Evolutionary conservation across 2,888 invertebrate genomes (phyloP).

Genomic region (Elegia similella): DNA sequence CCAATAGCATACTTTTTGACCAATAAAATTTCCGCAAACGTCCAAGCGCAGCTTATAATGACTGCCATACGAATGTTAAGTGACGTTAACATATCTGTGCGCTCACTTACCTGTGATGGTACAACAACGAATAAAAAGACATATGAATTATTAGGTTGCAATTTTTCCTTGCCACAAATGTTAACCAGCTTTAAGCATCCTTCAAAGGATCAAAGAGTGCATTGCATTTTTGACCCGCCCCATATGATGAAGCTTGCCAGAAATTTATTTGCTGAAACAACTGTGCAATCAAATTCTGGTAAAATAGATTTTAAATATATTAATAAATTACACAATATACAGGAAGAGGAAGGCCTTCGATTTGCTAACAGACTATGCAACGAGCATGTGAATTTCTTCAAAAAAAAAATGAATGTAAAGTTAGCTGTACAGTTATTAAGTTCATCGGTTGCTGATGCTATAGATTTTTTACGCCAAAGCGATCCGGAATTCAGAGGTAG

Average conservation of each 20-base stretch:
- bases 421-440: background rate
- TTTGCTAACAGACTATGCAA: background rate
- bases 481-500: background rate
- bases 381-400: background rate
- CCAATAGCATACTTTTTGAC: conserved; percentile 32
- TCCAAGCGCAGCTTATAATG: conserved; percentile 22
- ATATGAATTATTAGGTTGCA: conserved; percentile 23
- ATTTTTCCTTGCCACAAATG: conserved; percentile 17
- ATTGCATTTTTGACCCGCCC: conserved; percentile 22
- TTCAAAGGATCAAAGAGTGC: conserved; percentile 10
- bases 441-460: background rate
- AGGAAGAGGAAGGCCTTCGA: background rate
- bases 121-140: conserved; percentile 19
- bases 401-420: background rate
- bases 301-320: background rate
- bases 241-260: conserved; percentile 24
- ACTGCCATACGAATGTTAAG: conserved; percentile 21
- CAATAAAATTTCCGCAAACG: conserved; percentile 20
- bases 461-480: background rate
- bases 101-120: conserved; percentile 24
- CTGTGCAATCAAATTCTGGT: background rate
- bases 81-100: conserved; percentile 22
- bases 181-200: conserved; percentile 21
- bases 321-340: background rate
- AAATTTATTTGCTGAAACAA: too few species aligned